Evolutionary conservation across 2,797 vertebrate species (phyloP), one percentile per base, ranked within the genome.

Genomic region (Hemitrygon akajei): DNA sequence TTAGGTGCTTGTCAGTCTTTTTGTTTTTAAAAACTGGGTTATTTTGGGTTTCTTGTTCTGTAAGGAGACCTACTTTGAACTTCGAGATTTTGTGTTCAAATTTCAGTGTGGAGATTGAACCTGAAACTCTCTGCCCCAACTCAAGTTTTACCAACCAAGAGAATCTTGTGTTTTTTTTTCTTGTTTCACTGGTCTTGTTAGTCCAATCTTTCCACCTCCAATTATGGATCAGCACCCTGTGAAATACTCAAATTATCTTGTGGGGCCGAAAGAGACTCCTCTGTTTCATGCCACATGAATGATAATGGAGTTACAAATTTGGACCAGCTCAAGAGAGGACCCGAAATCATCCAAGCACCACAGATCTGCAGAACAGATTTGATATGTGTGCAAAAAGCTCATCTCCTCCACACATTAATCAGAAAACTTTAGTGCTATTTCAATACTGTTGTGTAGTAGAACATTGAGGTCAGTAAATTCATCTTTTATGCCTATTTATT

Each of bases 401-500:
- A 69, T 5, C 86, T 89, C 1, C n/a, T 63, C 30, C 4, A 66
- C 58, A 34, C 12, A 66, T 87, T 18, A 56, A 3, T 69, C 60
- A 69, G 86, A 69, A 69, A 37, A 18, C 14, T n/a, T 66, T 10
- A 66, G 16, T 37, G 34, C 14, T n/a, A 20, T 7, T 9, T 89
- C 12, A 89, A n/a, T 30, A 27, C 82, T 63, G 58, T 11, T 16
- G 4, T 86, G n/a, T 16, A 34, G 69, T 18, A 22, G 60, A 89
- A 37, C 22, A 89, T 69, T 9, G 34, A 69, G 9, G 11, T 10
- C 37, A n/a, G n/a, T 34, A 89, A 89, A 89, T 66, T 87, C 18
- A 89, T 20, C 18, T 37, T 30, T 86, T 37, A 66, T 37, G n/a
- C n/a, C n/a, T 34, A 60, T 89, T 89, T 89, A 89, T 89, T 89